These are phyloP conservation scores for Leuctra nigra DNA, from an alignment of 2,888 invertebrate genomes.

Conservation along the genomic window DNA sequence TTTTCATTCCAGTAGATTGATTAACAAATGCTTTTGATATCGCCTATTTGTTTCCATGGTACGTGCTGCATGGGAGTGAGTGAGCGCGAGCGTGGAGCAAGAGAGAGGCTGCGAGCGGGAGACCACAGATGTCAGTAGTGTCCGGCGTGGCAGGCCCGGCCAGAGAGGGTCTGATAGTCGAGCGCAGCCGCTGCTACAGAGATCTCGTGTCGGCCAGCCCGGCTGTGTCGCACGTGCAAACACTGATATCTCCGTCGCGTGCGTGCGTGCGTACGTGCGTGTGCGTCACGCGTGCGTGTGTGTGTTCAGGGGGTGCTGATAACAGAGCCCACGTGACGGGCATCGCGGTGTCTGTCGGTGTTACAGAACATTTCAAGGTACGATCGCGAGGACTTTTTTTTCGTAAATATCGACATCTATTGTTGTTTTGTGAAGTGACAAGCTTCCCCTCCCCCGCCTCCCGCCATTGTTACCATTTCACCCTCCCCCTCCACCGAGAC, in stretches of 20 bases:
- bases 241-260: background rate
- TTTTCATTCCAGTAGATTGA: background rate
- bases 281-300: too few relatives aligned
- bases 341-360: background rate
- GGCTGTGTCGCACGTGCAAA: background rate
- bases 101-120: background rate
- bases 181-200: background rate
- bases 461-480: constrained; percentile 6
- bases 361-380: too few relatives aligned
- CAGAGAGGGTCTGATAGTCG: background rate
- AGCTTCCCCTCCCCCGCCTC: constrained; percentile 10
- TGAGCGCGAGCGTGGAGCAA: background rate
- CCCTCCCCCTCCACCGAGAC: constrained; percentile 11
- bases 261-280: too few relatives aligned
- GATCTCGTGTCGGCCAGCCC: constrained; percentile 6
- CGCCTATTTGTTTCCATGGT: background rate
- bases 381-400: background rate
- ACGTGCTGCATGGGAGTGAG: background rate
- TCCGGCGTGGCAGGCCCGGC: background rate
- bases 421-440: constrained; percentile 18
- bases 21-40: background rate
- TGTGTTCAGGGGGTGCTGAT: constrained; percentile 7
- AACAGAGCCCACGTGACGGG: background rate
- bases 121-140: constrained; percentile 17
- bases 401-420: constrained; percentile 16